Conservation (phyloP, 2,797 vertebrate genomes). For the Erethizon dorsatum region DNA sequence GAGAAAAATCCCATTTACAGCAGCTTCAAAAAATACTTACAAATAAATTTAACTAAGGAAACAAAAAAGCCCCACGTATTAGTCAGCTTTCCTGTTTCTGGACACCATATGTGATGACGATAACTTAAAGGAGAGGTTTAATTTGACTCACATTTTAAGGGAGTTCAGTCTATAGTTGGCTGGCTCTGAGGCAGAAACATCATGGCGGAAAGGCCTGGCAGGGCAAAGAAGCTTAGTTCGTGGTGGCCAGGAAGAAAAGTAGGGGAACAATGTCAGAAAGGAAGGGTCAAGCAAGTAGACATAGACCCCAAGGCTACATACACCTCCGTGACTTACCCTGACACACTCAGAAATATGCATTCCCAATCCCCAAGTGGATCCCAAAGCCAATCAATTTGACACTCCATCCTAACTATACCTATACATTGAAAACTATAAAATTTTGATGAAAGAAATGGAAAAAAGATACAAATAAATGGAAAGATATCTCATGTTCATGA, state of each 20-base stretch:
- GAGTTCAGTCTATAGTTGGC: neutral
- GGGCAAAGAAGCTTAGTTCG: neutral
- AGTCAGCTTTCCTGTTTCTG: neutral
- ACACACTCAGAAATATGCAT: neutral
- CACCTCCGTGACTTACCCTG: neutral
- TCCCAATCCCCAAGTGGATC: no score
- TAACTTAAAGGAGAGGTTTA: neutral
- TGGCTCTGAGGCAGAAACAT: neutral
- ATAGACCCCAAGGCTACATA: no score
- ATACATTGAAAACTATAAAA: neutral
- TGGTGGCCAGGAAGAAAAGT: neutral
- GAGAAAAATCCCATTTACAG: neutral
- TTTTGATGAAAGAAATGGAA: neutral
- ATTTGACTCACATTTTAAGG: neutral
- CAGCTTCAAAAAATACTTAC: neutral
- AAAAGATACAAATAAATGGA: neutral
- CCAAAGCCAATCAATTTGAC: neutral
- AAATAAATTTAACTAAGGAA: neutral
- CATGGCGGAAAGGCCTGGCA: neutral
- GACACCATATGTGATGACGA: neutral
- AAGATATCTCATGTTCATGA: neutral
- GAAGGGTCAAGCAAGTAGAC: neutral
- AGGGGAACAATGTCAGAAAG: neutral
- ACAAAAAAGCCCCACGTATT: neutral
- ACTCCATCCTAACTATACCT: neutral